Conservation (phyloP, 2,797 vertebrate genomes). For the Halcyon badia region DNA sequence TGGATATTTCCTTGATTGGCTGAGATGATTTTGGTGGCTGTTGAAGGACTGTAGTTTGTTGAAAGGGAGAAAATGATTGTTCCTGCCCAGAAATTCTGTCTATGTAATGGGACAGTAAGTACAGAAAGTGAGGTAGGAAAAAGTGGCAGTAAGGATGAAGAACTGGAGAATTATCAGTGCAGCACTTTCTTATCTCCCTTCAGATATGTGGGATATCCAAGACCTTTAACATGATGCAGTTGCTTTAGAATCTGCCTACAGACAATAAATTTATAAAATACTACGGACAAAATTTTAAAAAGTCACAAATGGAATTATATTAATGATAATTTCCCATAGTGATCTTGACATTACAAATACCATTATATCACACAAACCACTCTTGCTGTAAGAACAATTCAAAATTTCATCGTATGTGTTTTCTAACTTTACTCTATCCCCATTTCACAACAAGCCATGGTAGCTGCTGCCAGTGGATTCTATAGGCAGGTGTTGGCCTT, state of each 20-base stretch:
- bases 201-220: neutral
- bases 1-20: conserved; percentile 19
- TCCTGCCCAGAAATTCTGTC: neutral
- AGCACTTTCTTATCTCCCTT: neutral
- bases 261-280: neutral
- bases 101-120: neutral
- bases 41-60: neutral
- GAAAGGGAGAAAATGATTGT: neutral
- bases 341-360: neutral
- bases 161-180: neutral
- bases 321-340: neutral
- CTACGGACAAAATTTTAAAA: neutral
- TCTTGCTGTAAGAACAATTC: neutral
- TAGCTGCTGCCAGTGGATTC: neutral
- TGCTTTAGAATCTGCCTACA: neutral
- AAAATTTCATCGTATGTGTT: neutral
- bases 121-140: neutral
- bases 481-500: neutral
- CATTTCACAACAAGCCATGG: neutral
- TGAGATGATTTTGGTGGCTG: neutral
- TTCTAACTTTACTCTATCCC: neutral
- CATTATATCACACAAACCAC: neutral
- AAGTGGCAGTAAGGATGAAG: neutral
- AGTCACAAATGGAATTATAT: neutral
- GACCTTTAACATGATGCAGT: neutral